Base-by-base conservation (phyloP, 2,797 vertebrate genomes). In the Chaenodraco wilsoni region DNA sequence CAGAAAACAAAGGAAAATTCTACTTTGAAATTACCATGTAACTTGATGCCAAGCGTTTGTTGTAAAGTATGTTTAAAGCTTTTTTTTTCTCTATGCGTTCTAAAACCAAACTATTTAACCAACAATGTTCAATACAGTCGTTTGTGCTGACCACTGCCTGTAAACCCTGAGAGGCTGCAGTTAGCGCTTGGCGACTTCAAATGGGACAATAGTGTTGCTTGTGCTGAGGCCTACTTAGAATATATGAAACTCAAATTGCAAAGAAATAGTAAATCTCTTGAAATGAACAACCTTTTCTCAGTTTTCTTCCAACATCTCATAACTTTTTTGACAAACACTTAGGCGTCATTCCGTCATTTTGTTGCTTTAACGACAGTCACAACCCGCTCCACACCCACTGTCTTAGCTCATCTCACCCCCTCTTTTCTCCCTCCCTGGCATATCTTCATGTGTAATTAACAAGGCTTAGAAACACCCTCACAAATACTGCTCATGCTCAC, bases 401-500 rank as follows among this genome's bases (percentile, higher is more conserved):
- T 58, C 76, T 80, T 17, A 62, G 68, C 70, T 85, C 78, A 78
- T 81, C 81, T 72, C 74, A 52, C 79, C 78, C 84, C 73, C 72
- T 78, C 77, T 57, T 82, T 65, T 84, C 67, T 78, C 69, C 82
- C 72, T 77, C 52, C 51, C 79, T 87, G 87, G 78, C 87, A 90
- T 87, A 82, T 89, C 81, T 55, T 83, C 74, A 76, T 71, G 82
- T 92, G 88, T 94, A 91, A 94, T 94, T 93, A 94, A 87, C 84
- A 83, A 76, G 90, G 88, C 88, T 93, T 91, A 91, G 74, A 90
- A 27, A 84, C 86, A 79, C 76, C 82, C 82, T 82, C 90, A 88
- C 87, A 90, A 87, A 90, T 68, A 81, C 81, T 46, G 67, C 72
- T 85, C 83, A 54, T 51, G 72, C 85, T 71, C 59, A 48, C 66